Base-by-base conservation (phyloP, 2,113 vertebrate genomes). In the Anthoscopus minutus region DNA sequence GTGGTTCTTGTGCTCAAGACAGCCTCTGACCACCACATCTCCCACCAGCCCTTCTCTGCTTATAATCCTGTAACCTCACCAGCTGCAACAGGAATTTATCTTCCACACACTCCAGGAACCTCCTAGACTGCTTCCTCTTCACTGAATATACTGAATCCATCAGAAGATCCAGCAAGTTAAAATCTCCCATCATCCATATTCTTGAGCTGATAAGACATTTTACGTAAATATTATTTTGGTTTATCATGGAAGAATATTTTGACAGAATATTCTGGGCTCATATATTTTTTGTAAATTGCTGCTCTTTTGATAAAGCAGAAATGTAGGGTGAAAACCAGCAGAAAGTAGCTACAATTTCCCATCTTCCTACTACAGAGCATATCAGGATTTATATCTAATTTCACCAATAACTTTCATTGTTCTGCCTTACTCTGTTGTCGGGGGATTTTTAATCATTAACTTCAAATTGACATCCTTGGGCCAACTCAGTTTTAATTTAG, bases 401-500 rank as follows among this genome's bases (percentile, higher is more conserved):
- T 81, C 1, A 4, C 57, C 89, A 84, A 86, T 25, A 85, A n/a
- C 30, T 93, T 89, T 57, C 77, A 72, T 82, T 87, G 57, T 71
- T 37, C 58, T 79, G 61, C 58, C 70, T 87, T 64, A 48, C 30
- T 67, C 51, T 86, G 15, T 35, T 94, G 31, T 64, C 70, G n/a
- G 1, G 54, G 33, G 1, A 2, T 7, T 38, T 91, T 94, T 74
- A 91, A 85, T 89, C 88, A 86, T 76, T 95, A 91, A 42, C n/a
- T 93, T 92, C 53, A 67, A 87, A 85, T 23, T 89, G 37, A 81
- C 53, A 81, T 85, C 86, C 79, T 85, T 89, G 57, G 81, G 70
- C 73, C 37, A 79, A 92, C 70, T 89, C 15, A 67, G 84, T 81
- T 89, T 91, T 96, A 91, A 96, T 95, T 91, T 93, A 65, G 25